Conservation (phyloP, 2,888 invertebrate species). For the Pasiphila rectangulata region DNA sequence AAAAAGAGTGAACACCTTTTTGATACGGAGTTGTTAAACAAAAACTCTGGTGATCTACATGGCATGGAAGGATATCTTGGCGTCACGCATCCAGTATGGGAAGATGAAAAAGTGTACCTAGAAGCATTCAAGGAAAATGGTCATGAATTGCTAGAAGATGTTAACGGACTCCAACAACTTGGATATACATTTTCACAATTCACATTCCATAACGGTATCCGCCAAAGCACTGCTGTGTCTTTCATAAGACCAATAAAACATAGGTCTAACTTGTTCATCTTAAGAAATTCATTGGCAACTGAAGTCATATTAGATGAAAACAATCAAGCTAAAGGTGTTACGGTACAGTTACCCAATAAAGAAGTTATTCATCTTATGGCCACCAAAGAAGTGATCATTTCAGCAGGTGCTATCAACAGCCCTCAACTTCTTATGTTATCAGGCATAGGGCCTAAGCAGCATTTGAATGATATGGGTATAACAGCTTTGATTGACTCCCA, state of each 20-base stretch:
- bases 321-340: constrained; percentile 53
- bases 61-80: constrained; percentile 32
- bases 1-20: constrained; percentile 40
- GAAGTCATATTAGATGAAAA: constrained; percentile 61
- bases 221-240: constrained; percentile 87
- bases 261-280: constrained; percentile 41
- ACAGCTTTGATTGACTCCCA: constrained; percentile 45
- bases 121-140: constrained; percentile 57
- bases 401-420: constrained; percentile 58
- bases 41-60: constrained; percentile 22
- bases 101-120: constrained; percentile 26
- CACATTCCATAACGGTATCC: constrained; percentile 83
- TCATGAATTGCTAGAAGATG: constrained; percentile 41
- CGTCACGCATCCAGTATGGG: constrained; percentile 25
- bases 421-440: constrained; percentile 62
- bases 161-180: constrained; percentile 43
- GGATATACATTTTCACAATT: constrained; percentile 17
- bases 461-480: constrained; percentile 46
- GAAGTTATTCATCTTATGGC: constrained; percentile 24
- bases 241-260: constrained; percentile 74
- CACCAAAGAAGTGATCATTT: constrained; percentile 58
- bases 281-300: constrained; percentile 62
- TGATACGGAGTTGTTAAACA: constrained; percentile 21
- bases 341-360: constrained; percentile 45
- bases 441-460: constrained; percentile 56